A percentile compares a stretch with the other conserved stretches of the same genome.
Conservation (phyloP, 2,888 invertebrate genomes). For the Zonitis immaculata region DNA sequence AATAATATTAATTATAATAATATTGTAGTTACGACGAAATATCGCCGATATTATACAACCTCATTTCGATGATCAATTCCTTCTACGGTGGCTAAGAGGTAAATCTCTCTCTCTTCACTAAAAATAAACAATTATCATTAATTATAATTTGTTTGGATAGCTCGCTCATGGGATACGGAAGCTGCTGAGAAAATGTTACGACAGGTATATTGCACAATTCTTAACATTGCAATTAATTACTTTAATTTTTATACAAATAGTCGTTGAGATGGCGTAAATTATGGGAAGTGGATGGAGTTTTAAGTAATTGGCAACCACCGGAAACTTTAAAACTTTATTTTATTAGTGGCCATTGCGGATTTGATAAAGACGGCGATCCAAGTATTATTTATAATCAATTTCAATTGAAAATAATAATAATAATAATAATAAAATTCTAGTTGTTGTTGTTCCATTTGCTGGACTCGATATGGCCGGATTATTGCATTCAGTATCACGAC, state of each 20-base stretch:
- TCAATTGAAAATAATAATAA: too few species aligned
- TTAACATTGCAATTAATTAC: neutral
- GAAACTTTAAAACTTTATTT: conserved; percentile 66
- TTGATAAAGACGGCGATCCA: conserved; percentile 79
- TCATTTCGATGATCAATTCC: conserved; percentile 72
- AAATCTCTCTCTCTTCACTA: too few species aligned
- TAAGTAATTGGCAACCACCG: conserved; percentile 66
- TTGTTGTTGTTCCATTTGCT: conserved; percentile 75
- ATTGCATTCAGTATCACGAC: conserved; percentile 65
- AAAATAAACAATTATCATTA: too few species aligned
- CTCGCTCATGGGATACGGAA: conserved; percentile 77
- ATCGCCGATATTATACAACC: conserved; percentile 64
- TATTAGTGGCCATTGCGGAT: conserved; percentile 75
- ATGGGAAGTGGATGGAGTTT: conserved; percentile 67
- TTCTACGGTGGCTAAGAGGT: conserved; percentile 80
- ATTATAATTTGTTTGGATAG: too few species aligned
- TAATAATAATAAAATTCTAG: conserved; percentile 46
- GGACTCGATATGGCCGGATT: conserved; percentile 78
- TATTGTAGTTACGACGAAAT: conserved; percentile 68
- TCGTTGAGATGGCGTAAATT: conserved; percentile 69
- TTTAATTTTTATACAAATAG: conserved; percentile 49
- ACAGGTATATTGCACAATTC: conserved; percentile 70
- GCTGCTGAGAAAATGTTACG: conserved; percentile 91
- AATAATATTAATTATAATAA: too few species aligned
- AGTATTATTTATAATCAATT: too few species aligned